Evolutionary conservation across 2,888 invertebrate species (phyloP).

Genomic region (Cepaea hortensis): DNA sequence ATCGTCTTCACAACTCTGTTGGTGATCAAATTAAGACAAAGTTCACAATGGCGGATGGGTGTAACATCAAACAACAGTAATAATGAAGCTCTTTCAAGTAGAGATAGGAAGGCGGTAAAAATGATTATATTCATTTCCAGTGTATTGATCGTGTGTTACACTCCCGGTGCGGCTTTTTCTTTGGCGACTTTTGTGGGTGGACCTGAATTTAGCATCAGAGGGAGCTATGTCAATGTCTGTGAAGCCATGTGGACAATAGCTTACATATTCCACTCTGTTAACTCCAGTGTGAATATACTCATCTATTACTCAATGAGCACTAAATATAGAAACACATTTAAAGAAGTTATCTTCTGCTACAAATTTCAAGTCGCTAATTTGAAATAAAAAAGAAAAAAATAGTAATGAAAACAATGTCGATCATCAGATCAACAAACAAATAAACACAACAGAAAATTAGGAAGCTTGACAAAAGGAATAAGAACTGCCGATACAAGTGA

Average conservation of each 20-base stretch:
- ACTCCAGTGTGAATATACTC: constrained; percentile 31
- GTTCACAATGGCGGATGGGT: neutral
- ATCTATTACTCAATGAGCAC: constrained; percentile 33
- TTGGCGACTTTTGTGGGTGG: neutral
- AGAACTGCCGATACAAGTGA: no score
- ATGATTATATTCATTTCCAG: neutral
- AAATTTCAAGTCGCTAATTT: no score
- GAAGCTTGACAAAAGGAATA: no score
- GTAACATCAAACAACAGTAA: neutral
- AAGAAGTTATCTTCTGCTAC: neutral
- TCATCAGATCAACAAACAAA: no score
- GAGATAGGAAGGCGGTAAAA: neutral
- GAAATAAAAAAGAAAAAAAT: no score
- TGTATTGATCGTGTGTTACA: neutral
- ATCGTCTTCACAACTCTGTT: neutral
- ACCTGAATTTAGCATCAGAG: neutral
- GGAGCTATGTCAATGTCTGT: neutral
- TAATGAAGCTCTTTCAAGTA: neutral
- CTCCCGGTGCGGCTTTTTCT: neutral
- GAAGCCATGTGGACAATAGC: neutral
- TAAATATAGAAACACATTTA: constrained; percentile 10
- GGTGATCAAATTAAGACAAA: neutral
- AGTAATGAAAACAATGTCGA: no score
- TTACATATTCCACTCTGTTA: neutral
- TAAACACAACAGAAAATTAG: no score